Base-by-base conservation (phyloP, 2,888 invertebrate species). In the Dusona sp. region DNA sequence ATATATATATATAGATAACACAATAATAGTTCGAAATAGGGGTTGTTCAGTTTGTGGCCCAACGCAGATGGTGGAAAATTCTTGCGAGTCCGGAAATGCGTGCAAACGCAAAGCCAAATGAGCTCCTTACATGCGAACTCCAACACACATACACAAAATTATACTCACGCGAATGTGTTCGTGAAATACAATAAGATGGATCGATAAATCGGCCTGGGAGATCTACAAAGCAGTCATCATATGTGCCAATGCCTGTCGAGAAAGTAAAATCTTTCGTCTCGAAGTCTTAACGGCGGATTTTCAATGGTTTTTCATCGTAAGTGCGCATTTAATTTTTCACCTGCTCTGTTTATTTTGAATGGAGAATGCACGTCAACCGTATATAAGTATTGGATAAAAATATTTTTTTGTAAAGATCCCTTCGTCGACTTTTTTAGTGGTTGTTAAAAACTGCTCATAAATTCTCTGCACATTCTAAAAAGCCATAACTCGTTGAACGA, bases 31-130 rank as follows among this genome's bases (percentile, higher is more conserved):
- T 38, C 38, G 79, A 68, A 83, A 83, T 48, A 57, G 65, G 79
- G 79, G 57, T 74, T 83, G 83, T 73, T 83, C 83, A 83, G 79
- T 79, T 83, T 67, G 68, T 64, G 38, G 78, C 75, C 22, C 68
- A 38, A 29, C 33, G 42, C 25, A 54, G 36, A 79, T 45, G 83
- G 67, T 67, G 54, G 73, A 45, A 36, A 83, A 79, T 74, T 79
- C 67, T 79, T 48, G 73, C 65, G 64, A 64, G 67, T 25, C 48
- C 61, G 79, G 42, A 72, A 79, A 83, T 51, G 70, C 79, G 73
- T 57, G 73, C 57, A 67, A 74, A 74, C 38, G 68, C 36, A 73
- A 45, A 65, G 48, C 74, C 64, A 85, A 85, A 85, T 67, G 82
- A 79, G 82, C 67, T 42, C 13, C 61, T 54, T 51, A 74, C 82